phyloP scores from a whole-genome alignment of 2,113 vertebrate species.

The Furnarius figulus region DNA sequence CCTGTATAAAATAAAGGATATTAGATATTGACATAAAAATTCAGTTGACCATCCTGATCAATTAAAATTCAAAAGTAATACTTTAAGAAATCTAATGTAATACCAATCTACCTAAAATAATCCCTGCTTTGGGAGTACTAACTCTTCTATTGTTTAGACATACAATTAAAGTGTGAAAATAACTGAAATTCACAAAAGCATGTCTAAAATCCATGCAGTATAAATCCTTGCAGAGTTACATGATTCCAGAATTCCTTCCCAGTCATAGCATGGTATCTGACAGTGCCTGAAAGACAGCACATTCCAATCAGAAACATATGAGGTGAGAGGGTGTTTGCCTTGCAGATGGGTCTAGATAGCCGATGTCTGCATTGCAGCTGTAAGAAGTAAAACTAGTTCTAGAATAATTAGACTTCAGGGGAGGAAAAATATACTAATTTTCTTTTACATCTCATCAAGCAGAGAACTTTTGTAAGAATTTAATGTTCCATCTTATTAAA shows the following conservation, averaged over 20 bases:
- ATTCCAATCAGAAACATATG: not conserved
- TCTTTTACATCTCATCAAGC: not conserved
- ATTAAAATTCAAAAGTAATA: not conserved
- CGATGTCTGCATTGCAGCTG: constrained; percentile 51
- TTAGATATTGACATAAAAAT: not conserved
- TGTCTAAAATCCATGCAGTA: not conserved
- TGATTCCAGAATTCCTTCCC: not conserved
- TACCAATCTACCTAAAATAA: not conserved
- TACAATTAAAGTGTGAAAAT: not conserved
- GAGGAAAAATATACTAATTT: not conserved
- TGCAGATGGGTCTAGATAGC: constrained; percentile 28
- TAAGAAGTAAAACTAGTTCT: constrained; percentile 29
- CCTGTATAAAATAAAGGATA: not conserved
- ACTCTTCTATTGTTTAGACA: not conserved
- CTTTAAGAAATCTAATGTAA: not conserved
- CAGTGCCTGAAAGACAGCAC: constrained; percentile 1
- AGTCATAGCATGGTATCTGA: not conserved
- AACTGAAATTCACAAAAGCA: not conserved
- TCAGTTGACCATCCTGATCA: not conserved
- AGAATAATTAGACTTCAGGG: constrained; percentile 4
- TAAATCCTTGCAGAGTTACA: not conserved
- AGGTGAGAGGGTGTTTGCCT: constrained; percentile 26
- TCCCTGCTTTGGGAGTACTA: not conserved
- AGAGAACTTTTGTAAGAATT: not conserved
- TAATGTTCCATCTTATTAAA: not conserved